These are phyloP conservation scores for Uloborus plumipes DNA, from an alignment of 2,888 invertebrate species.

Conservation along the genomic window DNA sequence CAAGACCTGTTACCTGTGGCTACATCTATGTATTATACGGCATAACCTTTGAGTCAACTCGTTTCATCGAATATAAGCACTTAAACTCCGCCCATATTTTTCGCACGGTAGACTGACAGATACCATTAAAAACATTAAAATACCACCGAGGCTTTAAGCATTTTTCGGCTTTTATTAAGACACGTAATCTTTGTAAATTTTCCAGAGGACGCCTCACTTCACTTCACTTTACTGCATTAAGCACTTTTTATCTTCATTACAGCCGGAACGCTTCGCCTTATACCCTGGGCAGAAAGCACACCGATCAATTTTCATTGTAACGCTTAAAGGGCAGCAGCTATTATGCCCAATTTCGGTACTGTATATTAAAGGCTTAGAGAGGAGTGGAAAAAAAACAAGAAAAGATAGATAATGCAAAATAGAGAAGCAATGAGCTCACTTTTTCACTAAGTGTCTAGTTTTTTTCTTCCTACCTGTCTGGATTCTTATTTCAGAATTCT, in stretches of 20 bases:
- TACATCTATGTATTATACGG: no score
- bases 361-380: slow-evolving; percentile 5
- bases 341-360: slow-evolving; percentile 33
- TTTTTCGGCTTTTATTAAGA: slow-evolving; percentile 22
- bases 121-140: slow-evolving; percentile 50
- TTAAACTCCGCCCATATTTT: no score
- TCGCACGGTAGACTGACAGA: slow-evolving; percentile 25
- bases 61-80: no score
- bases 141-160: not conserved
- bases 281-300: not conserved
- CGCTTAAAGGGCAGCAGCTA: slow-evolving; percentile 18
- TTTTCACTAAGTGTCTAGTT: slow-evolving; percentile 12
- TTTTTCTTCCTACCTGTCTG: slow-evolving; percentile 2
- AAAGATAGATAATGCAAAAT: slow-evolving; percentile 32
- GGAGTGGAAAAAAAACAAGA: not conserved
- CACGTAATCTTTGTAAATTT: slow-evolving; percentile 26
- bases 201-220: not conserved
- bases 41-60: no score
- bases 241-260: slow-evolving; percentile 53
- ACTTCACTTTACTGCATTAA: slow-evolving; percentile 11
- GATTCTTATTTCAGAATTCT: slow-evolving; percentile 11
- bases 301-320: slow-evolving; percentile 51
- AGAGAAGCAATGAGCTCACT: slow-evolving; percentile 13
- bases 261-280: not conserved
- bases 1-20: no score